Evolutionary conservation across 1,140 invertebrate species (phyloP), one percentile per base, ranked within the genome.

Genomic region (Goniozus legneri): DNA sequence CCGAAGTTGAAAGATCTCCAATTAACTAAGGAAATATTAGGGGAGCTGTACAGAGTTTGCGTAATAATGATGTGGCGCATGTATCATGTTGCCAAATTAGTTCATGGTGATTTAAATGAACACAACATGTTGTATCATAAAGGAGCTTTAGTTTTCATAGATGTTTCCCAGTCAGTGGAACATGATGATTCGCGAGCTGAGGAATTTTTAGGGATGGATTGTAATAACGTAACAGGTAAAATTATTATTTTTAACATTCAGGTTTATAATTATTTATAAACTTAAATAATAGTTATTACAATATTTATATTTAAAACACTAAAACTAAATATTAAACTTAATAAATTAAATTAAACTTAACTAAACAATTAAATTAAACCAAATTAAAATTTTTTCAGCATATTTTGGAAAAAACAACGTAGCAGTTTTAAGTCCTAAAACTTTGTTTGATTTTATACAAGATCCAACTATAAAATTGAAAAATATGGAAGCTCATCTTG

Each of bases 101-200:
- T 99, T 10, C 97, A 99, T 78, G 96, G 95, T 8, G 96, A 98
- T 82, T 82, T 98, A 13, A 97, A 92, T 32, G 96, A 98, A 78
- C 98, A 93, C 62, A 99, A 99, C 77, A 80, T 98, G 34, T 64
- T 97, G 37, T 91, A 91, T 64, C 84, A 92, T 61, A 80, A 93
- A 59, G 87, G 87, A 0, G 82, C 89, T 63, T 73, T 95, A 13
- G 88, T 89, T 47, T 84, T 98, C 18, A 99, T 99, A 62, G 97
- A 99, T 79, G 97, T 99, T 0, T 97, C 95, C 1, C 97, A 99
- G 71, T 90, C 95, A 2, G 96, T 99, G 0, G 95, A 98, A 75
- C 94, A 97, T 68, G 94, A 98, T 71, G 95, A 98, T 82, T 94
- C 94, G 1, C 85, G 92, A 77, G 91, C 96, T 0, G 80, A 97